phyloP scores from a whole-genome alignment of 2,888 invertebrate genomes.

The Synanthedon tipuliformis region DNA sequence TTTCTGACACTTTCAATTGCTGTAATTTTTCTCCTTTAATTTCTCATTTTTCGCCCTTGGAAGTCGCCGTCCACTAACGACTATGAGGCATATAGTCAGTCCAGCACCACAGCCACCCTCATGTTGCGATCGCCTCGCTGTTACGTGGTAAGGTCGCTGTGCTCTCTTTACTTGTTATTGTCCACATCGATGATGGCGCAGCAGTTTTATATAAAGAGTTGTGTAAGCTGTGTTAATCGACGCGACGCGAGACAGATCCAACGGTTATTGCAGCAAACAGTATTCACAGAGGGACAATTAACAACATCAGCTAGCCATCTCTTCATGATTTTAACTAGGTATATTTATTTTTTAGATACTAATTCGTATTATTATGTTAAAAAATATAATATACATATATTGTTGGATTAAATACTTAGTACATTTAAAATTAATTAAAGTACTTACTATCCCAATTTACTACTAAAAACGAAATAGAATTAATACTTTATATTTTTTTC shows the following conservation, averaged over 20 bases:
- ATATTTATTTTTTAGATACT: too few species aligned
- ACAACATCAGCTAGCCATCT: background rate
- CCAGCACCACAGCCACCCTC: constrained; percentile 42
- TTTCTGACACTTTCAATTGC: constrained; percentile 3
- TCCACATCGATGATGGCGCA: constrained; percentile 47
- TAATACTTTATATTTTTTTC: too few species aligned
- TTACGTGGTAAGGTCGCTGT: constrained; percentile 22
- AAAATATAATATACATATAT: too few species aligned
- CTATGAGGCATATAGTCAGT: constrained; percentile 28
- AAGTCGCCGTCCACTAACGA: constrained; percentile 37
- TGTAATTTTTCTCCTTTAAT: constrained; percentile 14
- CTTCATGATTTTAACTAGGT: too few species aligned
- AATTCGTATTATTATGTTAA: too few species aligned
- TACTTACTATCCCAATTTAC: too few species aligned
- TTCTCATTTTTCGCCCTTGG: constrained; percentile 23
- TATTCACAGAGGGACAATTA: background rate
- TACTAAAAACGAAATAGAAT: too few species aligned
- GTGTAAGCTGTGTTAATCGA: constrained; percentile 55
- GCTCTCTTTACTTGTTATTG: constrained; percentile 42
- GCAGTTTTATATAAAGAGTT: constrained; percentile 67
- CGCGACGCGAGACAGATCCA: constrained; percentile 40
- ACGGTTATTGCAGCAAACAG: constrained; percentile 32
- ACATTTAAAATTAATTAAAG: too few species aligned
- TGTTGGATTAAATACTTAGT: too few species aligned
- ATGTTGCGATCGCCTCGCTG: constrained; percentile 24